A percentile compares a stretch with the other conserved stretches of the same genome.
Conservation (phyloP, 2,888 invertebrate genomes). For the Dorcus hopei region DNA sequence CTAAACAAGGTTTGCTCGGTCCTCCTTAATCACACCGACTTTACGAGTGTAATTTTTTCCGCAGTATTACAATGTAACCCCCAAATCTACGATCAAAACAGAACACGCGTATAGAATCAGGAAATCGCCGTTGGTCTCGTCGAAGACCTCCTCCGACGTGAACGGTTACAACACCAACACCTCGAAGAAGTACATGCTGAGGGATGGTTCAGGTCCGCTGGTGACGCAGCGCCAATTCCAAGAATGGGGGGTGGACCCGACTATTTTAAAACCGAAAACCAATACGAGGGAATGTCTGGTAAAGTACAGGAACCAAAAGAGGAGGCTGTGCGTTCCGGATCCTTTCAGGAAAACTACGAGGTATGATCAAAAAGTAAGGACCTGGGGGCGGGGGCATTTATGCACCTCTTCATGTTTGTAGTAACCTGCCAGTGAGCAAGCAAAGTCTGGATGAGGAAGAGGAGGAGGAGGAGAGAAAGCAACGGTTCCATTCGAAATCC, state of each 20-base stretch:
- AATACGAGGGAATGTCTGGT: neutral
- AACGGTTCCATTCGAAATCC: slow-evolving; percentile 25
- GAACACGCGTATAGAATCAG: too few relatives aligned
- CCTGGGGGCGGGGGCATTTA: neutral
- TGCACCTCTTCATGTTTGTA: neutral
- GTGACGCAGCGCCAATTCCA: slow-evolving; percentile 18
- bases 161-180: slow-evolving; percentile 3
- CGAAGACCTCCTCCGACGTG: slow-evolving; percentile 13
- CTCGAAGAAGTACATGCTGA: slow-evolving; percentile 5
- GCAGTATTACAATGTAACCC: too few relatives aligned
- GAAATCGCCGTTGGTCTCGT: neutral
- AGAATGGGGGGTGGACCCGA: slow-evolving; percentile 19
- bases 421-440: slow-evolving; percentile 20
- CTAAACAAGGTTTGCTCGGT: slow-evolving; percentile 4
- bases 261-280: slow-evolving; percentile 10
- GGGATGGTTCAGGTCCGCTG: slow-evolving; percentile 7
- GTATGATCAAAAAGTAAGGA: slow-evolving; percentile 2
- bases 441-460: neutral
- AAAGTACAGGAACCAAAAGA: neutral
- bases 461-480: neutral
- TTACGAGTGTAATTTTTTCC: too few relatives aligned
- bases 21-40: too few relatives aligned
- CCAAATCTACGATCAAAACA: too few relatives aligned
- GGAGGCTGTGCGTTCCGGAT: neutral
- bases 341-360: slow-evolving; percentile 26